Evolutionary conservation across 92 coral and sea anemone genomes (phyloP).

Genomic region (Phenganax stokvisi): DNA sequence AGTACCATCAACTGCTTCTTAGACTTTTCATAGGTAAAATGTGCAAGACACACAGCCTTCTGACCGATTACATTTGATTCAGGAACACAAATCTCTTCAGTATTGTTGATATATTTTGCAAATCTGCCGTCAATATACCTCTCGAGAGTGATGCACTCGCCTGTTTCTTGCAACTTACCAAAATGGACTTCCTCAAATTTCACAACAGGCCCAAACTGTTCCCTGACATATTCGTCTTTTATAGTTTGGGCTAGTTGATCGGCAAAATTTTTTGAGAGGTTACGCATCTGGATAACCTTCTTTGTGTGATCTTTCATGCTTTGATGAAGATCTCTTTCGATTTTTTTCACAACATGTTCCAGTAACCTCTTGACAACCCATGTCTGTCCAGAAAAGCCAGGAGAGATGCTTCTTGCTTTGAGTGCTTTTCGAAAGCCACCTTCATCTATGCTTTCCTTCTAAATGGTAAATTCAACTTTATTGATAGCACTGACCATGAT

Average conservation of each 20-base stretch:
- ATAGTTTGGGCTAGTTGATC: constrained; percentile 15
- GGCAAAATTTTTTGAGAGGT: constrained; percentile 7
- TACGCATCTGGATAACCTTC: constrained; percentile 20
- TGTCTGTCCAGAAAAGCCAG: constrained; percentile 4
- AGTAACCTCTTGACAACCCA: constrained; percentile 22
- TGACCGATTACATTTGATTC: not conserved
- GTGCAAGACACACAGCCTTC: not conserved
- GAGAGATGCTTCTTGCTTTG: constrained; percentile 16
- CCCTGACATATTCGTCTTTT: not conserved
- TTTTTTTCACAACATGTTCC: too few relatives aligned
- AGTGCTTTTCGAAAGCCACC: constrained; percentile 24
- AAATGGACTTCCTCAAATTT: not conserved
- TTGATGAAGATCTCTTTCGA: constrained; percentile 8
- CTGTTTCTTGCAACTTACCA: not conserved
- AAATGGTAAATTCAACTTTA: constrained; percentile 2
- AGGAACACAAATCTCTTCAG: not conserved
- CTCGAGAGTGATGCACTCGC: not conserved
- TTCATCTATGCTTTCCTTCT: not conserved
- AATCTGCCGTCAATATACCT: not conserved
- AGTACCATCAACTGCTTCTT: not conserved
- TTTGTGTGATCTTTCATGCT: constrained; percentile 19
- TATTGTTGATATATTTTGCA: not conserved
- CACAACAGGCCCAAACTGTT: not conserved
- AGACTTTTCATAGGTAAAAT: not conserved
- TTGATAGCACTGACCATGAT: constrained; percentile 9